Conservation (phyloP, 2,888 invertebrate species). For the Horisme vitalbata region DNA sequence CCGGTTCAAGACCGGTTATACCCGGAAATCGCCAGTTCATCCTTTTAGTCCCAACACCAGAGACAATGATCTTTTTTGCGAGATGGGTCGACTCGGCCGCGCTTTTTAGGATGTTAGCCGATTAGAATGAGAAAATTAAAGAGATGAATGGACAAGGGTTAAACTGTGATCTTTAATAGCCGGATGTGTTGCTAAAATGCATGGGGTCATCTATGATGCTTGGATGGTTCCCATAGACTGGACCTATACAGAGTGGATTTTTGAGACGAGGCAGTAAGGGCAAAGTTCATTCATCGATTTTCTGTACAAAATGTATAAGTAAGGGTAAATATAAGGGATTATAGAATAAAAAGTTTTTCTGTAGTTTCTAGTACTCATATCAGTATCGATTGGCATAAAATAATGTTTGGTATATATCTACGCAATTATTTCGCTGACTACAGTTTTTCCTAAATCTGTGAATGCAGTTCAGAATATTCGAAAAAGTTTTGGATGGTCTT, state of each 20-base stretch:
- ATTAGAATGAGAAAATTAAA: constrained; percentile 57
- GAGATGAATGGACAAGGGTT: constrained; percentile 53
- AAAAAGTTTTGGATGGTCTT: too few species aligned
- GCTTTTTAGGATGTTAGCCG: constrained; percentile 53
- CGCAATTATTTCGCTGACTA: too few species aligned
- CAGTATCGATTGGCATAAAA: too few species aligned
- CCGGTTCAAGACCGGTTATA: constrained; percentile 65
- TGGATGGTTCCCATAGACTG: constrained; percentile 25
- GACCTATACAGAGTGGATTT: not conserved
- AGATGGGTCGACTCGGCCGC: constrained; percentile 55
- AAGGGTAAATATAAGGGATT: too few species aligned
- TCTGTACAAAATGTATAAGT: too few species aligned
- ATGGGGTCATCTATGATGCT: constrained; percentile 30
- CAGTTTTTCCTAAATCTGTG: too few species aligned
- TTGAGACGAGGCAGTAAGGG: too few species aligned
- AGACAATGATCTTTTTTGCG: constrained; percentile 65
- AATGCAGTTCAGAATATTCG: too few species aligned
- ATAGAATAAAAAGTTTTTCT: too few species aligned
- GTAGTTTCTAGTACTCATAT: too few species aligned
- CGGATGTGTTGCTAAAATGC: constrained; percentile 35
- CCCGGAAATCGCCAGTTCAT: constrained; percentile 58
- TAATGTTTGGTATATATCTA: too few species aligned
- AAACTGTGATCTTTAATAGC: constrained; percentile 37
- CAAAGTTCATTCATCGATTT: too few species aligned
- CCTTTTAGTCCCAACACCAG: constrained; percentile 69